These are phyloP conservation scores for Rhinoderma darwinii DNA, from an alignment of 2,113 vertebrate species.

Conservation along the genomic window DNA sequence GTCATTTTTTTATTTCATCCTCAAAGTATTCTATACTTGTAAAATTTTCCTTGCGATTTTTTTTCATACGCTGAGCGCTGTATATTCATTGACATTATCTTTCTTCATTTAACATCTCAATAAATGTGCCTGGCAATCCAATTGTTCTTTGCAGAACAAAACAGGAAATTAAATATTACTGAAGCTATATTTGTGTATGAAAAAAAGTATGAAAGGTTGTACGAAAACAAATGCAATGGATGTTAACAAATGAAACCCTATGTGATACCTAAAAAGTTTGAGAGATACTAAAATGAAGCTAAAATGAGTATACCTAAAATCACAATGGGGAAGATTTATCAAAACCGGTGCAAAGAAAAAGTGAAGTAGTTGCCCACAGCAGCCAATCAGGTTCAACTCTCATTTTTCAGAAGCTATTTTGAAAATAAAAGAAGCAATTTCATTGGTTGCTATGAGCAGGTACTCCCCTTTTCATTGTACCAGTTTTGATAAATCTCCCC, in stretches of 20 bases:
- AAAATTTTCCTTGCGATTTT: not conserved
- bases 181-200: not conserved
- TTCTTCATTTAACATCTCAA: conserved; percentile 32
- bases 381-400: too few species aligned
- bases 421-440: too few species aligned
- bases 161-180: conserved; percentile 5
- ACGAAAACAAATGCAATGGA: not conserved
- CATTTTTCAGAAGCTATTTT: too few species aligned
- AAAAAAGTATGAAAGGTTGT: not conserved
- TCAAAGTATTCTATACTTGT: not conserved
- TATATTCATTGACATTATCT: conserved; percentile 21
- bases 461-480: too few species aligned
- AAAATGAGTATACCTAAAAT: not conserved
- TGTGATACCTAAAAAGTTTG: not conserved
- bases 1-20: not conserved
- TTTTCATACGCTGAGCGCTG: too few species aligned
- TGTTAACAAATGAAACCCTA: not conserved
- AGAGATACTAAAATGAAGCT: not conserved
- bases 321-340: too few species aligned
- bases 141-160: not conserved
- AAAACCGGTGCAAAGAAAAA: too few species aligned
- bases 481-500: too few species aligned
- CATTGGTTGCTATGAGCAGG: too few species aligned
- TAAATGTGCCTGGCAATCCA: conserved; percentile 6
- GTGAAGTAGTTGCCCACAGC: too few species aligned